A percentile compares a stretch with the other conserved stretches of the same genome.
phyloP scores from a whole-genome alignment of 2,888 invertebrate species.

The Eurytoma californica region DNA sequence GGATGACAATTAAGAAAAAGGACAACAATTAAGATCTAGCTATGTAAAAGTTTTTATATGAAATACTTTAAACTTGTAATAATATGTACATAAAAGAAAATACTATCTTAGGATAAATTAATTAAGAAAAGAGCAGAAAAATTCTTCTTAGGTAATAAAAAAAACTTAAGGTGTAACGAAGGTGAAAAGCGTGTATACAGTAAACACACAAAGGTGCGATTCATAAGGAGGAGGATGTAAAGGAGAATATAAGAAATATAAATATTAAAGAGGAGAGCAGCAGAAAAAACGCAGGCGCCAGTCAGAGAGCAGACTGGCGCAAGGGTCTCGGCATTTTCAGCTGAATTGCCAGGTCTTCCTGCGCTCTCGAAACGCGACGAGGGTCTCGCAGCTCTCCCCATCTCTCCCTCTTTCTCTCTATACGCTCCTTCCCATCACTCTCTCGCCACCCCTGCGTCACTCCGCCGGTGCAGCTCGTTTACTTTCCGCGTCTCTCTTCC shows the following conservation, averaged over 20 bases:
- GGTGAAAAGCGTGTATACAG: background rate
- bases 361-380: conserved; percentile 55
- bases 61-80: background rate
- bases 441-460: background rate
- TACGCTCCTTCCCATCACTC: background rate
- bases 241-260: conserved; percentile 3
- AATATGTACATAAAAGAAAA: background rate
- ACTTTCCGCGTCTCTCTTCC: conserved; percentile 28
- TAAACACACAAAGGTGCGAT: too few relatives aligned
- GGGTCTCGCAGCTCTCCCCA: conserved; percentile 35
- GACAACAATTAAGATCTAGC: too few relatives aligned
- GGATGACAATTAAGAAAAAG: too few relatives aligned
- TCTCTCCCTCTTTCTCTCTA: conserved; percentile 4
- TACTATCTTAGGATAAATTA: background rate
- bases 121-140: background rate
- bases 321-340: conserved; percentile 60
- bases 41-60: too few relatives aligned
- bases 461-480: background rate
- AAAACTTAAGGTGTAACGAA: background rate
- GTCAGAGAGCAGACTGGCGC: conserved; percentile 26
- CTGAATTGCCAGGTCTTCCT: conserved; percentile 60
- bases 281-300: background rate
- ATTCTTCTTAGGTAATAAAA: background rate
- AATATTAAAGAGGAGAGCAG: background rate
- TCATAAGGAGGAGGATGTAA: background rate